Evolutionary conservation across 2,888 invertebrate species (phyloP), one percentile per base, ranked within the genome.

Genomic region (Xestia xanthographa): DNA sequence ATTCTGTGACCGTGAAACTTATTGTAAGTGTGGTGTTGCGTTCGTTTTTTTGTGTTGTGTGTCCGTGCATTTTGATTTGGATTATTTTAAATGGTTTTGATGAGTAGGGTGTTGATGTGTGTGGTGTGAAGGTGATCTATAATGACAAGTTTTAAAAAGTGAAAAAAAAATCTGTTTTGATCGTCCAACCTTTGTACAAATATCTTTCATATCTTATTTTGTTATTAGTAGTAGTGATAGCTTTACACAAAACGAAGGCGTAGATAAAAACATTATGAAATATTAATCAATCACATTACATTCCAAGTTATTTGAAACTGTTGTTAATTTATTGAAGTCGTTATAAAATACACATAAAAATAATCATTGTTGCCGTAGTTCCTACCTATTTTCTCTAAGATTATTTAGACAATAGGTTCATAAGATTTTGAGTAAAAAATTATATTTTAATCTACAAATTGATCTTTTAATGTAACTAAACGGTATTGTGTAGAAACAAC

Each of bases 1-100:
- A 89, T 83, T 87, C 85, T 81, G 84, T 91, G 93, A 91, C 93
- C 93, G 93, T 93, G 93, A 93, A 90, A 88, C 88, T 90, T 38
- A 73, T 56, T 84, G 92, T 93, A 92, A 93, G 93, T 92, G 90
- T 90, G 85, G 87, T 90, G 87, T 86, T 86, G 70, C 82, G 75
- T 77, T 67, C 72, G 76, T 69, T 79, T 66, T 63, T 38, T 68
- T 72, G 77, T 78, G 84, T 9, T 50, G 53, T 81, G 69, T 77
- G 75, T 80, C 69, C 66, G 77, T 73, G 70, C 41, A 43, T 48
- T 72, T 71, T 67, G 56, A 50, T 22, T 67, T 53, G 65, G 70
- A 70, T 79, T 70, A 53, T 60, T 62, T 38, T 34, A n/a, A 50
- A 22, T 48, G 5, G 48, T 20, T 76, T 65, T 69, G 20, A 43